Evolutionary conservation across 2,888 invertebrate species (phyloP).

Genomic region (Bimastos eiseni): DNA sequence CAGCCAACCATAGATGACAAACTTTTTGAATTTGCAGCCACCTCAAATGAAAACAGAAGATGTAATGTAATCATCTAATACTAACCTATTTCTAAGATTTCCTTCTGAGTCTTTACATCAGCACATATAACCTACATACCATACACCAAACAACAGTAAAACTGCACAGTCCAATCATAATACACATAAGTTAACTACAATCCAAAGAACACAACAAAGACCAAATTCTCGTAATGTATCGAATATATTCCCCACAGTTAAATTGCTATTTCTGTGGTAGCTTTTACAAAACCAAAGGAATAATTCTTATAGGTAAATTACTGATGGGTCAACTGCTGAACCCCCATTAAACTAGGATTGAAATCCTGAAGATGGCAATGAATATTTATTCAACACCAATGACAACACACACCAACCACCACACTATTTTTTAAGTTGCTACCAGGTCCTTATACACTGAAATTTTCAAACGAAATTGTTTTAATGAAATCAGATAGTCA

Average conservation of each 20-base stretch:
- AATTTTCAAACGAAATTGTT: background rate
- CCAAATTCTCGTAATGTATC: too few relatives aligned
- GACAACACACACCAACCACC: background rate
- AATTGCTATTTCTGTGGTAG: too few relatives aligned
- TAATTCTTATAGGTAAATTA: too few relatives aligned
- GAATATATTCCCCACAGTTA: too few relatives aligned
- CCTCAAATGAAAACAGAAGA: background rate
- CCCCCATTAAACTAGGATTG: background rate
- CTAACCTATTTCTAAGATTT: constrained; percentile 33
- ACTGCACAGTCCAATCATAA: too few relatives aligned
- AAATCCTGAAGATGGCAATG: background rate
- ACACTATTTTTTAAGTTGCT: background rate
- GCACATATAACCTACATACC: constrained; percentile 52
- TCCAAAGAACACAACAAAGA: background rate
- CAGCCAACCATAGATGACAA: background rate
- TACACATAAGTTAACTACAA: background rate
- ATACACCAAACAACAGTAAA: background rate
- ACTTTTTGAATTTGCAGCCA: background rate
- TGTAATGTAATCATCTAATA: too few relatives aligned
- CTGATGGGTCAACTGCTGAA: too few relatives aligned
- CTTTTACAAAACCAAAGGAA: too few relatives aligned
- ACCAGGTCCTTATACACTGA: background rate
- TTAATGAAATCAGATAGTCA: background rate
- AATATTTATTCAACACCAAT: background rate
- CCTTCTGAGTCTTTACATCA: constrained; percentile 34